Evolutionary conservation across 2,113 vertebrate genomes (phyloP).

Genomic region (Otis tarda): DNA sequence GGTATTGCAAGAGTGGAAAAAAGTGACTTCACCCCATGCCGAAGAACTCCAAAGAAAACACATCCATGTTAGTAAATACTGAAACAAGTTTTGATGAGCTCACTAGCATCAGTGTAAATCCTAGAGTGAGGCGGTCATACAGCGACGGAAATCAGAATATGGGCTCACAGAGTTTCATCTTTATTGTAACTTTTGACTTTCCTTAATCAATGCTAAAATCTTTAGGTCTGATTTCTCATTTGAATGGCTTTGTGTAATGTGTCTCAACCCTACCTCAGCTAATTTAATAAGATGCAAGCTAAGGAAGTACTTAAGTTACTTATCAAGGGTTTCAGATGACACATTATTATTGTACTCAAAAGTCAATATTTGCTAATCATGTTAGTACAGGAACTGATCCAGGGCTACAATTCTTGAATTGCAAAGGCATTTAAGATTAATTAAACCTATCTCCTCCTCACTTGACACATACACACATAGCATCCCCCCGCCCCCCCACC

Average conservation of each 20-base stretch:
- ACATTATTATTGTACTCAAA: constrained; percentile 81
- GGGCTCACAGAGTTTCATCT: constrained; percentile 27
- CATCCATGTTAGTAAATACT: neutral
- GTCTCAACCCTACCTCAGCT: constrained; percentile 68
- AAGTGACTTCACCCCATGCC: neutral
- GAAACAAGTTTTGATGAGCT: neutral
- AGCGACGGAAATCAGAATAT: neutral
- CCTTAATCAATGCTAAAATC: constrained; percentile 78
- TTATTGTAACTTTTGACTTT: constrained; percentile 59
- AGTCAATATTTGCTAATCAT: constrained; percentile 86
- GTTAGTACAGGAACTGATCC: constrained; percentile 81
- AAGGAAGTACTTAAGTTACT: constrained; percentile 84
- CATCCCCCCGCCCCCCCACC: neutral
- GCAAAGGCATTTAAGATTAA: constrained; percentile 79
- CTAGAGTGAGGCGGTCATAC: neutral
- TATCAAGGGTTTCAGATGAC: constrained; percentile 83
- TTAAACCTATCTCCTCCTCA: constrained; percentile 72
- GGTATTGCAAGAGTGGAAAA: constrained; percentile 24
- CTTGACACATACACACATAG: neutral
- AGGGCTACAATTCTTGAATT: constrained; percentile 75
- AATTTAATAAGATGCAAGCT: constrained; percentile 82
- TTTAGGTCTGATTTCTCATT: constrained; percentile 77
- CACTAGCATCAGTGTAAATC: neutral
- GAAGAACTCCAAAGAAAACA: constrained; percentile 13
- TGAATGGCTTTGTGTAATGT: constrained; percentile 70